phyloP scores from a whole-genome alignment of 2,797 vertebrate genomes.

The Periparus ater region DNA sequence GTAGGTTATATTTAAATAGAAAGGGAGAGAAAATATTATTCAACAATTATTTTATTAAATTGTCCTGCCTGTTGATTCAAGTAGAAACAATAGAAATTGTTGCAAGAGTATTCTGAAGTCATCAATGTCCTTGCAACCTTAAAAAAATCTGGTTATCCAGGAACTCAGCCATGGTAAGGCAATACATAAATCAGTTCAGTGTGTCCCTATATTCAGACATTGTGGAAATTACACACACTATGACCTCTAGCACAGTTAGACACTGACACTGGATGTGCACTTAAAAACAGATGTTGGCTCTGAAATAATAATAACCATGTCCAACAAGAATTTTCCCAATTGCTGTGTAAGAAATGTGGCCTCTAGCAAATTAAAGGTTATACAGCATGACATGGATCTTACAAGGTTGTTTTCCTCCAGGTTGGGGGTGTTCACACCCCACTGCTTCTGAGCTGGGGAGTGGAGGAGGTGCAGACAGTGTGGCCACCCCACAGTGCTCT shows the following conservation, averaged over 20 bases:
- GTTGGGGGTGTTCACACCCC: neutral
- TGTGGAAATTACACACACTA: neutral
- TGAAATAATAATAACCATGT: constrained; percentile 23
- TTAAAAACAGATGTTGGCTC: constrained; percentile 8
- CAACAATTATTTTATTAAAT: neutral
- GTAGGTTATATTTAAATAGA: neutral
- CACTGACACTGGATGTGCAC: neutral
- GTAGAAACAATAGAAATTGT: neutral
- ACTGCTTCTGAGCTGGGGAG: neutral
- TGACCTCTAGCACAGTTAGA: neutral
- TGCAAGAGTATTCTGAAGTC: neutral
- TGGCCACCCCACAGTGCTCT: neutral
- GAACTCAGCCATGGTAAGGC: neutral
- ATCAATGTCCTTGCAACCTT: neutral
- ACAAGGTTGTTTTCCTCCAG: neutral
- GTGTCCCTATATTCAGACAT: neutral
- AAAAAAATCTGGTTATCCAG: neutral
- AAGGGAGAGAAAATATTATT: neutral
- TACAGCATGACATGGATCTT: neutral
- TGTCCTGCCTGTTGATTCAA: neutral
- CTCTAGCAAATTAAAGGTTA: constrained; percentile 9
- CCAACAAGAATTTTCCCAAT: neutral
- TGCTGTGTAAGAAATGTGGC: neutral
- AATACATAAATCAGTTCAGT: neutral
- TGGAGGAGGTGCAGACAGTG: neutral